Base-by-base conservation (phyloP, 2,113 vertebrate genomes). In the Lathamus discolor region DNA sequence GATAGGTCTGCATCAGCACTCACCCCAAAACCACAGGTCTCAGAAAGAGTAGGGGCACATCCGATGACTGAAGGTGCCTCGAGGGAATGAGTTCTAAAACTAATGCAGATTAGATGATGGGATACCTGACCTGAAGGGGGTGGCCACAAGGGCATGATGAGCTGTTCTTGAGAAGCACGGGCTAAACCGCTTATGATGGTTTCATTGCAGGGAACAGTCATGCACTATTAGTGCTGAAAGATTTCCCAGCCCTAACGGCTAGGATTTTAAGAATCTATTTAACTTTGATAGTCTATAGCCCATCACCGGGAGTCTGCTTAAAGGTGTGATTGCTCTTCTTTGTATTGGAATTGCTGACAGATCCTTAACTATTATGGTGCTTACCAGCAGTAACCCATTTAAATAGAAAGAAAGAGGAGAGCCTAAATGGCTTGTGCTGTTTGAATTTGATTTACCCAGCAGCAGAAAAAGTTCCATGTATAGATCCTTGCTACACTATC, bases 321-420 rank as follows among this genome's bases (percentile, higher is more conserved):
- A 93, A 95, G 95, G 94, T 94, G 88, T 85, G 96, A 96, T 97
- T 95, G 95, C 86, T 96, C 88, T 96, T 97, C 86, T 96, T 96
- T 95, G 93, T 93, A 95, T 92, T 96, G 96, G 95, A 97, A 94
- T 94, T 96, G 93, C 93, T 94, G 95, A 96, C 96, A 97, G 96
- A 96, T 96, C 88, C 96, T 95, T 95, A 96, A 96, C 96, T 96
- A 94, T 94, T 95, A 95, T 89, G 88, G 93, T 2, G 49, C 91
- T 94, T 92, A 91, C 95, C 95, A 96, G 96, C 91, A 94, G 95
- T 95, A 94, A 95, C 93, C 95, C 94, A 96, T 97, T 97, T 92
- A 96, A 95, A 94, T 91, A 94, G 96, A 85, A 95, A 87, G 91
- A 94, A 94, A 87, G 86, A 94, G 69, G 57, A 69, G 74, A 94